These are phyloP conservation scores for Adelognathus sp. DNA, from an alignment of 2,888 invertebrate genomes.

Conservation along the genomic window DNA sequence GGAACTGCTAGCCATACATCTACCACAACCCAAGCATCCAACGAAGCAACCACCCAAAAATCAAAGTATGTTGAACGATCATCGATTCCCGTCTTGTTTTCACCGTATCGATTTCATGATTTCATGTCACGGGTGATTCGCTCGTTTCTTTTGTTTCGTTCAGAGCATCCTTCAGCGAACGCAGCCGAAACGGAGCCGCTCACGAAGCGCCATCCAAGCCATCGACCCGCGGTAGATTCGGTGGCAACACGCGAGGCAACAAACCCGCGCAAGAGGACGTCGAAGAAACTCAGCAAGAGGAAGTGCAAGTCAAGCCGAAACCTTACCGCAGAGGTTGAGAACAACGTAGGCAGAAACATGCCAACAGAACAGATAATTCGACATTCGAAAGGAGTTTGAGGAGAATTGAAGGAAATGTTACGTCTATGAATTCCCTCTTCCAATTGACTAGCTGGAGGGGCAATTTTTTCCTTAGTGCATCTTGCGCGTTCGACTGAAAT, in stretches of 20 bases:
- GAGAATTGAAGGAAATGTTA: slow-evolving; percentile 49
- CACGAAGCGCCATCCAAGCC: slow-evolving; percentile 66
- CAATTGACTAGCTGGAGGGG: slow-evolving; percentile 11
- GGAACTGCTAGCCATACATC: slow-evolving; percentile 82
- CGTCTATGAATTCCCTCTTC: slow-evolving; percentile 20
- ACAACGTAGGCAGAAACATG: slow-evolving; percentile 4
- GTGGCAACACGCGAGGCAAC: slow-evolving; percentile 64
- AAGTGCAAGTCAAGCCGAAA: slow-evolving; percentile 75
- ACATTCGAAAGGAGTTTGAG: slow-evolving; percentile 23
- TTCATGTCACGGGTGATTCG: not conserved
- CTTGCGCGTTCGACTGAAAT: slow-evolving; percentile 24
- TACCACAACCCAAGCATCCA: slow-evolving; percentile 63
- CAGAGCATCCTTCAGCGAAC: slow-evolving; percentile 60
- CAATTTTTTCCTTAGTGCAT: slow-evolving; percentile 20
- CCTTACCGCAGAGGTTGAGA: slow-evolving; percentile 73
- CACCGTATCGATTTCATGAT: no score
- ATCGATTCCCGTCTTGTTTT: not conserved
- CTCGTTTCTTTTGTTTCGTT: not conserved
- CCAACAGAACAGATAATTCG: slow-evolving; percentile 10
- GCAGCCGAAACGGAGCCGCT: slow-evolving; percentile 57
- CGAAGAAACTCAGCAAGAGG: slow-evolving; percentile 75
- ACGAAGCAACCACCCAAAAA: slow-evolving; percentile 68
- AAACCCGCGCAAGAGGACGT: slow-evolving; percentile 73
- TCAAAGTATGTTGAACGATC: slow-evolving; percentile 64
- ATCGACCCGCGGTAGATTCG: slow-evolving; percentile 72